phyloP scores from a whole-genome alignment of 1,140 invertebrate genomes.

The Lordiphosa collinella region DNA sequence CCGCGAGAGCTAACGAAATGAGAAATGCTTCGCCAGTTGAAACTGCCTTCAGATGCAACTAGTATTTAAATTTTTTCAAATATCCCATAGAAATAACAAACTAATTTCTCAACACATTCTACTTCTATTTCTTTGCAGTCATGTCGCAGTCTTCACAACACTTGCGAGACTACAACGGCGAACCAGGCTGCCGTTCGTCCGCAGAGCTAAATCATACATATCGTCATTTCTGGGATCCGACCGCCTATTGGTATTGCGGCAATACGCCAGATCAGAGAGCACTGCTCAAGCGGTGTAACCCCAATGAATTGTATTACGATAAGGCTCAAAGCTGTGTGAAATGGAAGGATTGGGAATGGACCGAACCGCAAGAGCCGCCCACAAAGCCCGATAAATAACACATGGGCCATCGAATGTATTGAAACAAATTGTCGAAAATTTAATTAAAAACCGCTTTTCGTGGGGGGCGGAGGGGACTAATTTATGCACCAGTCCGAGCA shows the following conservation, averaged over 20 bases:
- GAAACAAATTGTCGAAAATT: conserved; percentile 54
- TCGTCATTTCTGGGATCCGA: conserved; percentile 50
- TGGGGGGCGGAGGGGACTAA: conserved; percentile 27
- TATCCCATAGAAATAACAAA: too few species aligned
- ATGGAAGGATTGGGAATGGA: conserved; percentile 53
- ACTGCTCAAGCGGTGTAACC: conserved; percentile 26
- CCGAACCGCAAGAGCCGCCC: conserved; percentile 47
- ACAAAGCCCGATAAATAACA: conserved; percentile 45
- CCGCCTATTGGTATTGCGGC: conserved; percentile 48
- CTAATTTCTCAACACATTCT: neutral
- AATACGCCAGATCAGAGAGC: conserved; percentile 13
- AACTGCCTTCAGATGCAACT: too few species aligned
- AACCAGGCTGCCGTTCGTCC: conserved; percentile 39
- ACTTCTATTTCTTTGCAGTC: neutral
- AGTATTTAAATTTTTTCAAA: too few species aligned
- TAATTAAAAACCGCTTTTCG: conserved; percentile 47
- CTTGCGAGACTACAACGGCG: conserved; percentile 41
- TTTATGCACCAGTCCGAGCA: conserved; percentile 25
- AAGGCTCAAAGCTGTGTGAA: conserved; percentile 34
- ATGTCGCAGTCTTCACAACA: conserved; percentile 23
- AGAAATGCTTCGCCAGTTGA: too few species aligned
- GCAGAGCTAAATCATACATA: conserved; percentile 31
- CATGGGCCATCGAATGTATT: conserved; percentile 18
- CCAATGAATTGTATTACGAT: conserved; percentile 43
- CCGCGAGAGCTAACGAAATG: too few species aligned